Evolutionary conservation across 1,140 invertebrate species (phyloP), one percentile per base, ranked within the genome.

Genomic region (Trichonephila clavata): DNA sequence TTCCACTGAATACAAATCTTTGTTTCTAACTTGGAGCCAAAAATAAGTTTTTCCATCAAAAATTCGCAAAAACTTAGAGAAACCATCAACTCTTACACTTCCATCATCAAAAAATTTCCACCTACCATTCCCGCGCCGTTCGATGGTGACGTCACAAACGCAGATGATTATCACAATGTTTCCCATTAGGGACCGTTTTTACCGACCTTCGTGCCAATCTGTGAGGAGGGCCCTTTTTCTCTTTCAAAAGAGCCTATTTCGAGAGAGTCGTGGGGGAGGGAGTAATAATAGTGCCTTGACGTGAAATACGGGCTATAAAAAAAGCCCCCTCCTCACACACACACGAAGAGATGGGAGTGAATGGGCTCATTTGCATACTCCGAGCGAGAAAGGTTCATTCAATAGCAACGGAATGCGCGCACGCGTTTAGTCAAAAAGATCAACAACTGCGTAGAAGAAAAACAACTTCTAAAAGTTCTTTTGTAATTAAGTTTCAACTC

Each of bases 101-200:
- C n/a, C 24, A 68, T 68, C 65, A 24, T 50, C 10, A 50, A 50
- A 50, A n/a, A 50, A 50, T 10, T 50, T 50, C 50, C n/a, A 68
- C 13, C n/a, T 24, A 27, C 65, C 65, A 21, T 68, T 68, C n/a
- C 24, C 18, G 39, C 14, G 18, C 32, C 18, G 3, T 18, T 24
- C 27, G 71, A 77, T 77, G 10, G 27, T 77, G 71, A 77, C 71
- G 71, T 77, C 71, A 77, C 71, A 77, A 32, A 18, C 18, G 32
- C 71, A 77, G 71, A 77, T 77, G 71, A 77, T 77, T 32, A 77
- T 77, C 71, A 32, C 71, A 77, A 39, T 77, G 71, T 39, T 77
- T 77, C 71, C 71, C 71, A 77, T 77, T 77, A 77, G 71, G 71
- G 71, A 1, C 71, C 71, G 6, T 77, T 77, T 77, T 77, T 77